A percentile compares a stretch with the other conserved stretches of the same genome.
phyloP scores from a whole-genome alignment of 2,888 invertebrate genomes.

The Pharmacophagus antenor region DNA sequence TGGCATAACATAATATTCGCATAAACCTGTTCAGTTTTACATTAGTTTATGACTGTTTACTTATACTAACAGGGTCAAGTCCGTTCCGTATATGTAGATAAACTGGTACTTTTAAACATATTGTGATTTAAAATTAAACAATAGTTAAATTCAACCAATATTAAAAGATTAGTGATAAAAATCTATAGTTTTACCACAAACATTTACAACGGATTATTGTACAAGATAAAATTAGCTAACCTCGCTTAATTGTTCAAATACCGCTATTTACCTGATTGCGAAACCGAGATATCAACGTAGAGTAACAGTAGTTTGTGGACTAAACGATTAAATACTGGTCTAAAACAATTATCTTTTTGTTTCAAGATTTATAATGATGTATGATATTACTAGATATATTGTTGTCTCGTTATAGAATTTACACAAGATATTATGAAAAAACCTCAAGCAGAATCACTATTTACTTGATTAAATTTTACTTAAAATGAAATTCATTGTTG shows the following conservation, averaged over 20 bases:
- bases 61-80: constrained; percentile 18
- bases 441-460: too few species aligned
- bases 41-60: neutral
- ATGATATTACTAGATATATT: too few species aligned
- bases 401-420: too few species aligned
- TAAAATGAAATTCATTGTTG: too few species aligned
- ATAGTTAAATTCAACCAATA: neutral
- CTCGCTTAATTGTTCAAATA: neutral
- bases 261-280: too few species aligned
- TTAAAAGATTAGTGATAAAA: neutral
- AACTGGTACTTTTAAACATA: constrained; percentile 5
- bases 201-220: neutral
- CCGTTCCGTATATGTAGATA: constrained; percentile 3
- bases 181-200: neutral
- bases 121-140: neutral
- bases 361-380: too few species aligned
- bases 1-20: neutral
- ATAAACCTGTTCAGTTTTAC: neutral
- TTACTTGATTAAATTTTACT: too few species aligned
- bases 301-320: too few species aligned
- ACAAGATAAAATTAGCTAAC: neutral
- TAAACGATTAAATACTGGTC: too few species aligned
- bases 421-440: too few species aligned
- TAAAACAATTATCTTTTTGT: too few species aligned
- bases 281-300: too few species aligned